Base-by-base conservation (phyloP, 2,113 vertebrate species). In the Upupa epops region DNA sequence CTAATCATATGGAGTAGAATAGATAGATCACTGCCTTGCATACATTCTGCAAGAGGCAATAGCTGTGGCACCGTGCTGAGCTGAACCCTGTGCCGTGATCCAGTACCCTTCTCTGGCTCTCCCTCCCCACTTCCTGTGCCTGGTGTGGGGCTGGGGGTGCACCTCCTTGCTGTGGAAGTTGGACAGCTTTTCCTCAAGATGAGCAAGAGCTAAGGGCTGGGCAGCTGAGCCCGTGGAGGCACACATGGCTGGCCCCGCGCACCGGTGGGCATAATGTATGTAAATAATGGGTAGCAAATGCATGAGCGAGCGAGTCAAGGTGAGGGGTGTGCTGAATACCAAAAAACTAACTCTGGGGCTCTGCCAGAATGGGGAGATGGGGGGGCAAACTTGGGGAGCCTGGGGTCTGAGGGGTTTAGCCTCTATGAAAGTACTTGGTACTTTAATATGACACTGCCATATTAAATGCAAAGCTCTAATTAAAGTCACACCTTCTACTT, bases 1-100 rank as follows among this genome's bases (percentile, higher is more conserved):
- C 94, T 93, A 97, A 97, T 96, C 87, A 37, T 13, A 91, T 1
- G 4, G 81, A 93, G 94, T 37, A 29, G 81, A 91, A 95, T 94
- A 94, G 89, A 93, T 97, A 94, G 89, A 93, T 97, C 97, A 95
- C 69, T 8, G 37, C 4, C 29, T 80, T 3, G 61, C 78, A 37
- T 54, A 29, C 37, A 37, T 77, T 82, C 78, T 21, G 69, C 25
- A 40, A 76, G 64, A 58, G 68, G 34, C n/a, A 13, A 86, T 16
- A 25, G 32, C 3, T 17, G 77, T 49, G 82, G 49, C 1, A 48
- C 4, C 1, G 18, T 17, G 45, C 92, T 20, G 66, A 68, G 8
- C 83, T 0, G 12, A 28, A 6, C 7, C 34, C 68, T 19, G 48
- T 32, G 5, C 42, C 8, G 17, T 32, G 46, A 79, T 7, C 17